Conservation (phyloP, 1,140 invertebrate species). For the Bombus polaris region DNA sequence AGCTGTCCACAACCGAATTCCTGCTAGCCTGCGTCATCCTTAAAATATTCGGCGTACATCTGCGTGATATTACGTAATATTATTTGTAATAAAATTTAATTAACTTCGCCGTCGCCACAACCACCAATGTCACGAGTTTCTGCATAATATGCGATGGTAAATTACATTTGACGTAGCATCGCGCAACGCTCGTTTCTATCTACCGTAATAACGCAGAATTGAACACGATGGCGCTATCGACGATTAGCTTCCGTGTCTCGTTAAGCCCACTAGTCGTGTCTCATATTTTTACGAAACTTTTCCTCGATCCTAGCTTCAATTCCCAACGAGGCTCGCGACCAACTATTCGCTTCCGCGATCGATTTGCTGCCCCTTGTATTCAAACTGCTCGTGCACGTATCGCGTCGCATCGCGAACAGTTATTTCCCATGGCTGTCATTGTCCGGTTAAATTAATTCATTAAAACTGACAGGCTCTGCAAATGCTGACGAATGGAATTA, state of each 20-base stretch:
- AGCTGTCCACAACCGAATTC: slow-evolving; percentile 21
- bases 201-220: slow-evolving; percentile 52
- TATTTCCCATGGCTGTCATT: slow-evolving; percentile 46
- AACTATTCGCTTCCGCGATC: not conserved
- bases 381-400: not conserved
- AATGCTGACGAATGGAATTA: not conserved
- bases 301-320: not conserved
- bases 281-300: slow-evolving; percentile 46
- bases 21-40: not conserved
- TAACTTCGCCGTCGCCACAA: slow-evolving; percentile 53
- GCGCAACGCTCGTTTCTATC: slow-evolving; percentile 35
- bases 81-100: slow-evolving; percentile 71
- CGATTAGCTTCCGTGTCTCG: slow-evolving; percentile 48
- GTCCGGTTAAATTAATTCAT: slow-evolving; percentile 29
- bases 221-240: slow-evolving; percentile 42
- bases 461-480: slow-evolving; percentile 2
- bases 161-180: slow-evolving; percentile 54
- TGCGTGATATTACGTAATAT: slow-evolving; percentile 58
- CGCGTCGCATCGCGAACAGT: not conserved
- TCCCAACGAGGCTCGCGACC: slow-evolving; percentile 11
- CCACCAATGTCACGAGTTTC: slow-evolving; percentile 54
- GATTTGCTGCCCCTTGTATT: not conserved
- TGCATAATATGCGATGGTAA: slow-evolving; percentile 59
- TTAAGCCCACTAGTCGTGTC: slow-evolving; percentile 1
- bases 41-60: slow-evolving; percentile 19